These are phyloP conservation scores for Acleris literana DNA, from an alignment of 2,888 invertebrate genomes.

Conservation along the genomic window DNA sequence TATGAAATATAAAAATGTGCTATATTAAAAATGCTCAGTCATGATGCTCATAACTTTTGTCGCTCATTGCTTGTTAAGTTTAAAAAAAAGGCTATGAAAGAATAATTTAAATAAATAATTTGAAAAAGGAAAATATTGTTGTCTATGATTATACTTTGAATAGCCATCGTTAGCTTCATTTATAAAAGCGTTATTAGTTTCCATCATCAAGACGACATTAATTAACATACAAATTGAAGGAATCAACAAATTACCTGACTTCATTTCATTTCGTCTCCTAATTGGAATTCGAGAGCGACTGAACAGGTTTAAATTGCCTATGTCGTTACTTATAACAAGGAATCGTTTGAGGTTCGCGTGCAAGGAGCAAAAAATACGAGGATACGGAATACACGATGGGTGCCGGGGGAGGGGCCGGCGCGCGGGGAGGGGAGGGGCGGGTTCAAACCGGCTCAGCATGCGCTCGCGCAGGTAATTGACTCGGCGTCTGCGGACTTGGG, in stretches of 20 bases:
- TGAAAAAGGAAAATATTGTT: not conserved
- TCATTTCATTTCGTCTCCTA: conserved; percentile 19
- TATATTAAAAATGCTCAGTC: conserved; percentile 58
- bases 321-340: conserved; percentile 47
- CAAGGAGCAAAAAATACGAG: conserved; percentile 66
- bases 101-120: not conserved
- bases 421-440: conserved; percentile 49
- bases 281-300: conserved; percentile 17
- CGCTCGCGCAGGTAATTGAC: conserved; percentile 80
- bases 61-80: conserved; percentile 21
- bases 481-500: conserved; percentile 44
- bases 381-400: conserved; percentile 58
- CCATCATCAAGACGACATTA: conserved; percentile 10
- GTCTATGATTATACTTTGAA: not conserved
- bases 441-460: conserved; percentile 74
- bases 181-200: conserved; percentile 10
- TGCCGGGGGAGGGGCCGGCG: conserved; percentile 52
- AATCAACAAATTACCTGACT: not conserved
- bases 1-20: conserved; percentile 52
- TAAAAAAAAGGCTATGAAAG: conserved; percentile 12
- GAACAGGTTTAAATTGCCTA: conserved; percentile 30
- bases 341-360: conserved; percentile 50
- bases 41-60: conserved; percentile 38
- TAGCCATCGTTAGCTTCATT: conserved; percentile 3
- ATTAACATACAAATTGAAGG: conserved; percentile 13